These are phyloP conservation scores for Branchinecta sandiegonensis DNA, from an alignment of 2,888 invertebrate species.

Conservation along the genomic window DNA sequence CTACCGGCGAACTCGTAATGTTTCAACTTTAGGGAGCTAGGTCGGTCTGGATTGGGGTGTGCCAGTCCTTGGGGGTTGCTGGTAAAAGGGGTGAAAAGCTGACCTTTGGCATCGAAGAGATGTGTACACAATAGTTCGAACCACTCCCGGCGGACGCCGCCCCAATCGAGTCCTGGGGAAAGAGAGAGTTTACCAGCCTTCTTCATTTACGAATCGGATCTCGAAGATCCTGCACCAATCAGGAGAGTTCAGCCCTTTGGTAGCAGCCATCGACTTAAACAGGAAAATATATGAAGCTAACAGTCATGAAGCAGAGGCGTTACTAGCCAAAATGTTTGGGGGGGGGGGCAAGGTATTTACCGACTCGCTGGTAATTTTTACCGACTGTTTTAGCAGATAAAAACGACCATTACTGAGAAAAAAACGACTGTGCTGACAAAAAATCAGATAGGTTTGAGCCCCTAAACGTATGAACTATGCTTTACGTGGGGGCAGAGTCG, in stretches of 20 bases:
- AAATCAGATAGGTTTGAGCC: slow-evolving; percentile 16
- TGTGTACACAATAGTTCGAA: slow-evolving; percentile 75
- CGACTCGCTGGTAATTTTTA: too few relatives aligned
- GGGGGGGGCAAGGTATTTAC: too few relatives aligned
- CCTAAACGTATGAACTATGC: slow-evolving; percentile 26
- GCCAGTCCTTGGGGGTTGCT: slow-evolving; percentile 73
- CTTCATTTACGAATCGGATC: slow-evolving; percentile 81
- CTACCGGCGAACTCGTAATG: slow-evolving; percentile 87
- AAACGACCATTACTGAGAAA: neutral
- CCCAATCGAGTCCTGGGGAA: slow-evolving; percentile 71
- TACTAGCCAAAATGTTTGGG: too few relatives aligned
- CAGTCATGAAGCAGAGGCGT: too few relatives aligned
- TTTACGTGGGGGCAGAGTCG: neutral
- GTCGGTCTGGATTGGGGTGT: slow-evolving; percentile 60
- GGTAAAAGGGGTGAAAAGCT: slow-evolving; percentile 69
- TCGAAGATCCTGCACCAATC: slow-evolving; percentile 94
- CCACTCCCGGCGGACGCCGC: slow-evolving; percentile 85
- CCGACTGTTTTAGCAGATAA: too few relatives aligned
- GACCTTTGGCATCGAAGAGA: slow-evolving; percentile 62
- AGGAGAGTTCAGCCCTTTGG: slow-evolving; percentile 64
- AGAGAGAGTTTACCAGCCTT: slow-evolving; percentile 46
- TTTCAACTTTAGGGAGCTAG: slow-evolving; percentile 60
- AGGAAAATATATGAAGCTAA: too few relatives aligned
- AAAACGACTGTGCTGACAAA: too few relatives aligned
- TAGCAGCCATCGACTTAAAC: slow-evolving; percentile 59